Evolutionary conservation across 2,797 vertebrate genomes (phyloP), one percentile per base, ranked within the genome.

Genomic region (Spea hammondii): DNA sequence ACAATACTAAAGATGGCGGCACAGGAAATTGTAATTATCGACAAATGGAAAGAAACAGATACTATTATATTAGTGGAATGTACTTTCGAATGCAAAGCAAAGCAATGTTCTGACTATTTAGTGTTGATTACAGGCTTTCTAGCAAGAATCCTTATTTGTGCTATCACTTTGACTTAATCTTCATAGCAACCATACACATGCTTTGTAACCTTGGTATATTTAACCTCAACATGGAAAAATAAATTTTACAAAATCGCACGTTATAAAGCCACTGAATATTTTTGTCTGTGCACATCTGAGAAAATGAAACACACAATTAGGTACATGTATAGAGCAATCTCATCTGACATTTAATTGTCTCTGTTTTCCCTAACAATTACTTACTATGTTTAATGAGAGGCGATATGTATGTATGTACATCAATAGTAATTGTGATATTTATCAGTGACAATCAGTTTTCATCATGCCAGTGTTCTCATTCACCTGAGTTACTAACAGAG

Each of bases 161-260:
- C 82, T 85, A 5, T 82, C 65, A 0, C 46, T 80, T 83, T 83
- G 83, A 74, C 76, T 85, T 83, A 88, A 86, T 91, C 85, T 87
- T 89, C 87, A 91, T 89, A 86, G 84, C 87, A 92, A 91, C 88
- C 83, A 82, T 81, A 77, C 79, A 74, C 8, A 74, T 3, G 53
- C 84, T 78, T 84, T 83, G 62, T 78, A 77, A 82, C 78, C 79
- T 84, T 67, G 32, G 85, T 66, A 82, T 83, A 86, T 85, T 77
- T 88, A 85, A 83, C 83, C 74, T 48, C 78, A 87, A 80, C 48
- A 74, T 55, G 72, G 69, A 84, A 79, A 87, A 82, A 32, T 77
- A 82, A 79, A 78, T 70, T 77, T 64, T 76, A 85, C 83, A 84
- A 79, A 86, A 87, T 83, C 74, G 70, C 74, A 85, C 74, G 78